A percentile compares a stretch with the other conserved stretches of the same genome.
phyloP scores from a whole-genome alignment of 2,113 vertebrate genomes.

The Myotis davidii region DNA sequence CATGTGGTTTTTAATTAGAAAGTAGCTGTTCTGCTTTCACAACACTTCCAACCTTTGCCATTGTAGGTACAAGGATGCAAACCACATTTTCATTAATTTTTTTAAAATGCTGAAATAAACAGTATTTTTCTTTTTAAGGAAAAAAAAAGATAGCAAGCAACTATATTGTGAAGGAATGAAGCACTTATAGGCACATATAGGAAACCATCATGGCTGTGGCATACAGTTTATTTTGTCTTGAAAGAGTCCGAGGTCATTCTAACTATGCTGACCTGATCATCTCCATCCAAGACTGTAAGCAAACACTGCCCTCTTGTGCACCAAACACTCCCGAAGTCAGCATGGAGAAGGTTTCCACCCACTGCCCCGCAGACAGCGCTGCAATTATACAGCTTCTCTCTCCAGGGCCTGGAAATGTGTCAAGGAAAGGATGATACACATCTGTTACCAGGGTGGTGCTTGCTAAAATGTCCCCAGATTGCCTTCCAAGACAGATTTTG shows the following conservation, averaged over 20 bases:
- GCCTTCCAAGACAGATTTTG: background rate
- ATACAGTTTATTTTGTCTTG: constrained; percentile 68
- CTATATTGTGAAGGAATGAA: constrained; percentile 46
- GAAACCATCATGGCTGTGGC: background rate
- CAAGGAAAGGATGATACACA: constrained; percentile 24
- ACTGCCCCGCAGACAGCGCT: background rate
- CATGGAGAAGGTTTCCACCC: background rate
- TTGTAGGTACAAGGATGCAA: background rate
- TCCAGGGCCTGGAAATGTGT: background rate
- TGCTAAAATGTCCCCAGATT: background rate
- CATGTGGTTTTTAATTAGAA: constrained; percentile 52
- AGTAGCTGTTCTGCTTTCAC: constrained; percentile 29
- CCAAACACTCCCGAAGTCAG: background rate
- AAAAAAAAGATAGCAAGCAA: constrained; percentile 28
- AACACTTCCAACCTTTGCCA: constrained; percentile 32
- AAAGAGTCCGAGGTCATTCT: constrained; percentile 70
- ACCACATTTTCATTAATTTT: constrained; percentile 16
- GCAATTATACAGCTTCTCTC: background rate
- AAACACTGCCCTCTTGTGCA: constrained; percentile 89
- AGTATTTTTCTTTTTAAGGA: constrained; percentile 66
- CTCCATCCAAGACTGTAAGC: constrained; percentile 66
- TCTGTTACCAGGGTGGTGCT: background rate
- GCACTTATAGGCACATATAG: background rate
- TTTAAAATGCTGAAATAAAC: background rate
- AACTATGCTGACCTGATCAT: constrained; percentile 59